A percentile compares a stretch with the other conserved stretches of the same genome.
Evolutionary conservation across 2,797 vertebrate species (phyloP).

Genomic region (Oceanodroma leucorhoa): DNA sequence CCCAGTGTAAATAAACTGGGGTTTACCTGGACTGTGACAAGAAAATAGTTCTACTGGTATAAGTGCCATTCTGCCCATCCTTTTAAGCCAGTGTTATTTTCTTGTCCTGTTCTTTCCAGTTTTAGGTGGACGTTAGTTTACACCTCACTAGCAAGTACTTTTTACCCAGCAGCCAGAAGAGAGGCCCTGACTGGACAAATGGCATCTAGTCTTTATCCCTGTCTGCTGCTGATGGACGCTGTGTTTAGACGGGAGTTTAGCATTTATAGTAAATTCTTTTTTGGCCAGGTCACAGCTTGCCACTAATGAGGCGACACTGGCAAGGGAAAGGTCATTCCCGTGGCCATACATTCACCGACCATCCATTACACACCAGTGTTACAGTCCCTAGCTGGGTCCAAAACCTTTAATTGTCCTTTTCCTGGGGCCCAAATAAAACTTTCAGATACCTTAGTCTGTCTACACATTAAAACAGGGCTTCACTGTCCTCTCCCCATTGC

Average conservation of each 20-base stretch:
- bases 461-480: background rate
- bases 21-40: background rate
- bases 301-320: background rate
- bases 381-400: background rate
- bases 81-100: background rate
- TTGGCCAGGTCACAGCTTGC: background rate
- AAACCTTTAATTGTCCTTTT: background rate
- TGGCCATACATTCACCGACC: background rate
- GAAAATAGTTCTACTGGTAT: background rate
- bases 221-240: background rate
- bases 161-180: background rate
- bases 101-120: background rate
- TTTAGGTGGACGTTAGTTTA: background rate
- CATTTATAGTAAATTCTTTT: background rate
- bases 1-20: background rate
- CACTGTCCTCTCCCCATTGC: rapidly evolving
- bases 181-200: background rate
- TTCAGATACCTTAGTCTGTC: background rate
- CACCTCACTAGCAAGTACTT: background rate
- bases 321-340: background rate
- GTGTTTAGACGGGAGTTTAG: background rate
- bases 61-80: background rate
- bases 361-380: background rate
- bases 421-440: background rate
- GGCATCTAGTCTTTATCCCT: background rate